phyloP scores from a whole-genome alignment of 2,113 vertebrate species.

The Bombycilla garrulus region DNA sequence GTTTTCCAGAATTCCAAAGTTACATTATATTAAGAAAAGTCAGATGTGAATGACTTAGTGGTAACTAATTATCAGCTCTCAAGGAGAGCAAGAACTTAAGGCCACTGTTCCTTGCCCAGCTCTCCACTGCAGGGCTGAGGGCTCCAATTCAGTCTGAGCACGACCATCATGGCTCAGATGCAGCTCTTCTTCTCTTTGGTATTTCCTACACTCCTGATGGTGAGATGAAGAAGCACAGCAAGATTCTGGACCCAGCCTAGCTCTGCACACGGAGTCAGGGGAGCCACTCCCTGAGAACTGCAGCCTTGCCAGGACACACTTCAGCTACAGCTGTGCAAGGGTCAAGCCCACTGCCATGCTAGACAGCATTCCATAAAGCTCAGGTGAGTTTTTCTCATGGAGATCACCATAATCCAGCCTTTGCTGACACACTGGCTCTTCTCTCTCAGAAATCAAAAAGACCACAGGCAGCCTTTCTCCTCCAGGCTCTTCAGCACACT shows the following conservation, averaged over 20 bases:
- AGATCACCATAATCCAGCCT: background rate
- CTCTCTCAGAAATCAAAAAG: background rate
- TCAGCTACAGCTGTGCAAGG: background rate
- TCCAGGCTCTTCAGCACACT: background rate
- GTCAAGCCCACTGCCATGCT: rapidly evolving
- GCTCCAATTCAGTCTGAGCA: background rate
- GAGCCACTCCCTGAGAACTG: background rate
- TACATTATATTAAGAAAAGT: rapidly evolving
- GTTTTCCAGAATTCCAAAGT: background rate
- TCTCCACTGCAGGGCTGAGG: background rate
- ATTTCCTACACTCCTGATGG: background rate
- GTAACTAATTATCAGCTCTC: background rate
- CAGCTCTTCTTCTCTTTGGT: background rate
- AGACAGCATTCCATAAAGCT: background rate
- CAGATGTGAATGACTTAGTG: background rate
- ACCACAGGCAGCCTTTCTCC: background rate
- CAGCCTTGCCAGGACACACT: background rate
- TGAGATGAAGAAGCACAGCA: background rate
- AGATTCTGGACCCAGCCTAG: background rate
- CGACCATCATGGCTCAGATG: rapidly evolving
- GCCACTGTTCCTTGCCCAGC: background rate
- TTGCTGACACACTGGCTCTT: background rate
- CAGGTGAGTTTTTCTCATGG: background rate
- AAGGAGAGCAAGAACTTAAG: background rate
- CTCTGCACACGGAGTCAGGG: background rate